Evolutionary conservation across 2,797 vertebrate species (phyloP).

Genomic region (Tenualosa ilisha): DNA sequence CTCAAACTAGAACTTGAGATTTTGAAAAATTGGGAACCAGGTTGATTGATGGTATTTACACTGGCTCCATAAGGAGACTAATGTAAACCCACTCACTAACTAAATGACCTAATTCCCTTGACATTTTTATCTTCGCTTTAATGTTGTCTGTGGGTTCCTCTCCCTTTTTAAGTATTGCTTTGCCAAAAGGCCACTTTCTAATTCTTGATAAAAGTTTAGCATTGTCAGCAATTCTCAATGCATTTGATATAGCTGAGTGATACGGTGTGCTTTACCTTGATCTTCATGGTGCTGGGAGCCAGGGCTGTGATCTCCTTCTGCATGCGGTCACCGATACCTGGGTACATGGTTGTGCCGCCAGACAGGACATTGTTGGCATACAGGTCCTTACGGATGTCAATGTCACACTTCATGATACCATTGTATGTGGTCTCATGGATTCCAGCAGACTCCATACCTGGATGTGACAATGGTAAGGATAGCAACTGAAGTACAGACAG

Average conservation of each 20-base stretch:
- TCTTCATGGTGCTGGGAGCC: conserved; percentile 89
- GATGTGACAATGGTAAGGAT: not conserved
- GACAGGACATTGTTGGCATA: conserved; percentile 88
- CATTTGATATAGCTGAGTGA: not conserved
- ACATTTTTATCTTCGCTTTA: not conserved
- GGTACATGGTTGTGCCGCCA: conserved; percentile 87
- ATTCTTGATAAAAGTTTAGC: not conserved
- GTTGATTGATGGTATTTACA: not conserved
- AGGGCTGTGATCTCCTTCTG: conserved; percentile 88
- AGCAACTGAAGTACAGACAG: not conserved
- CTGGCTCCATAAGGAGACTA: not conserved
- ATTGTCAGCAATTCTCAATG: not conserved
- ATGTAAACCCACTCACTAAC: not conserved
- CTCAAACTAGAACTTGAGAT: not conserved
- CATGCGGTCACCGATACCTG: conserved; percentile 86
- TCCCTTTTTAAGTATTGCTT: not conserved
- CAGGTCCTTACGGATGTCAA: conserved; percentile 87
- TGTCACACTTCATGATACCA: conserved; percentile 90
- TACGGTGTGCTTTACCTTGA: conserved; percentile 71
- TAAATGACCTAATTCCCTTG: not conserved
- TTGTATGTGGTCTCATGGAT: conserved; percentile 91
- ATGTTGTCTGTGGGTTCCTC: too few species aligned
- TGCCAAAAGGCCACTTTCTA: not conserved
- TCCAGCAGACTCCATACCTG: conserved; percentile 87
- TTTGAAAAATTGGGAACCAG: not conserved